Conservation (phyloP, 1,140 invertebrate genomes). For the Drosophila busckii region DNA sequence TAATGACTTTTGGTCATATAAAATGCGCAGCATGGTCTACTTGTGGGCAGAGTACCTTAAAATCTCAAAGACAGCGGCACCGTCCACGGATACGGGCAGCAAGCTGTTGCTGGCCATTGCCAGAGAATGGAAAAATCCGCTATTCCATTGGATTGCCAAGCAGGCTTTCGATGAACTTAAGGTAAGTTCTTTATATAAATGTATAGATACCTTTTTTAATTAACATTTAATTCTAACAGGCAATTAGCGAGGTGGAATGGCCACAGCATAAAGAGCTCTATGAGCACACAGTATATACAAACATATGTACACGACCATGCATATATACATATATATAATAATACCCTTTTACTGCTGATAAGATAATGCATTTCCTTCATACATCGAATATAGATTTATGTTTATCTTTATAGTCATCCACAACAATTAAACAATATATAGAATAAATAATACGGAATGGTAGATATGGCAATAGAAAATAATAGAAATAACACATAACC, state of each 20-base stretch:
- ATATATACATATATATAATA: too few relatives aligned
- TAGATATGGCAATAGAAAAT: too few relatives aligned
- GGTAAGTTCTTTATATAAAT: slow-evolving; percentile 50
- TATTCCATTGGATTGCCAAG: slow-evolving; percentile 61
- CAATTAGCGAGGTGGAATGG: slow-evolving; percentile 61
- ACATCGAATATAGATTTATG: too few relatives aligned
- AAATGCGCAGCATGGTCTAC: slow-evolving; percentile 56
- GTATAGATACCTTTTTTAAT: background rate
- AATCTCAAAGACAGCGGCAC: slow-evolving; percentile 20
- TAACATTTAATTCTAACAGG: slow-evolving; percentile 11
- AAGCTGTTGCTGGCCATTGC: slow-evolving; percentile 44
- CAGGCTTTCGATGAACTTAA: slow-evolving; percentile 54
- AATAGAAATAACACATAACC: too few relatives aligned
- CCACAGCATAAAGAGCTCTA: slow-evolving; percentile 37
- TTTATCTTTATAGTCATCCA: too few relatives aligned
- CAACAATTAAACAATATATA: too few relatives aligned
- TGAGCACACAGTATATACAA: slow-evolving; percentile 2
- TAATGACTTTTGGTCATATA: slow-evolving; percentile 54
- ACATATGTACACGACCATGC: background rate
- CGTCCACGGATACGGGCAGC: slow-evolving; percentile 18
- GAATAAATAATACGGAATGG: too few relatives aligned
- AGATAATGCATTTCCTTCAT: too few relatives aligned
- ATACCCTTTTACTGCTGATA: too few relatives aligned
- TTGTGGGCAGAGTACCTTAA: slow-evolving; percentile 50
- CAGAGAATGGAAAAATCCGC: slow-evolving; percentile 47